Evolutionary conservation across 2,113 vertebrate genomes (phyloP).

Genomic region (Numenius arquata): DNA sequence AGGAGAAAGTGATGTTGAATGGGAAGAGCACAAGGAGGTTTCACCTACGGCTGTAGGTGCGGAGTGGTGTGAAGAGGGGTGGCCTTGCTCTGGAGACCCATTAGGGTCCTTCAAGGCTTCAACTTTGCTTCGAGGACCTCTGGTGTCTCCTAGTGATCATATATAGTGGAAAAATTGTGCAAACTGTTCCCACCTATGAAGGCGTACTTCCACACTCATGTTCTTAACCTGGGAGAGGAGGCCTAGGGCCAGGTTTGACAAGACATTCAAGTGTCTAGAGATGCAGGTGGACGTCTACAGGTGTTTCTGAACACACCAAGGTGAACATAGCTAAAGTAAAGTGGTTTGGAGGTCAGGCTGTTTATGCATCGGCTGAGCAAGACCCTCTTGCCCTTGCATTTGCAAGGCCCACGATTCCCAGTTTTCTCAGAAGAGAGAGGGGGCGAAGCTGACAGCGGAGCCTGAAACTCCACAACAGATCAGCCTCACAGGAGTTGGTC

Average conservation of each 20-base stretch:
- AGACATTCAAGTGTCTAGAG: fast-evolving
- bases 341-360: fast-evolving
- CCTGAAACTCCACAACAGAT: neutral
- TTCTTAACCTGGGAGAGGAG: neutral
- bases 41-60: fast-evolving
- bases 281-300: neutral
- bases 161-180: neutral
- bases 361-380: neutral
- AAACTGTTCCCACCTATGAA: neutral
- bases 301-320: neutral
- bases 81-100: neutral
- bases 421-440: neutral
- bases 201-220: neutral
- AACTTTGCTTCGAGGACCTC: neutral
- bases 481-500: neutral
- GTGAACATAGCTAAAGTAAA: neutral
- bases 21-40: neutral
- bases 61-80: neutral
- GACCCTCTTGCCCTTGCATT: neutral
- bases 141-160: neutral
- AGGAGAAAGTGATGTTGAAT: neutral
- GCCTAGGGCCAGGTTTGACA: neutral
- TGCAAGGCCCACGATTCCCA: neutral
- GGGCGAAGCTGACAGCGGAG: neutral
- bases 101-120: neutral